Percentiles rank a stretch among this genome's conserved stretches.
These are phyloP conservation scores for Papilio machaon DNA, from an alignment of 1,140 invertebrate genomes.

Conservation along the genomic window DNA sequence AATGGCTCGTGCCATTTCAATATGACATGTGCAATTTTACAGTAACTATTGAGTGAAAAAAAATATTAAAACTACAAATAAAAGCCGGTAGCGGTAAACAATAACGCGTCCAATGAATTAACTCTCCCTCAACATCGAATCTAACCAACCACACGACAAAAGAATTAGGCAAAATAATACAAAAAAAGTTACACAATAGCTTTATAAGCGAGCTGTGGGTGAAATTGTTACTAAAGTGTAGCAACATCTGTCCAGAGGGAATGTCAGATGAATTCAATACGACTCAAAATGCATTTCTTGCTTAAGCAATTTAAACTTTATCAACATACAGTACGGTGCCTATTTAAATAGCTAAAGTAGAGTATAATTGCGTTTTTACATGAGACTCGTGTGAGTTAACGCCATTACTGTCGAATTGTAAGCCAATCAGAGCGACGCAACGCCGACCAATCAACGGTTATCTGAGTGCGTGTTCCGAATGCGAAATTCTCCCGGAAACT, in stretches of 20 bases:
- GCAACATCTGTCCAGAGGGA: slow-evolving; percentile 78
- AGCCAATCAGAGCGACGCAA: slow-evolving; percentile 70
- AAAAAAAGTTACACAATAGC: slow-evolving; percentile 77
- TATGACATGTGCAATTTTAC: slow-evolving; percentile 37
- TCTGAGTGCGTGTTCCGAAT: slow-evolving; percentile 68
- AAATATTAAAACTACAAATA: slow-evolving; percentile 51
- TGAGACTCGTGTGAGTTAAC: slow-evolving; percentile 62
- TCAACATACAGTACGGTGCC: background rate
- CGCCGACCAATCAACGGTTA: slow-evolving; percentile 66
- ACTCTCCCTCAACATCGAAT: slow-evolving; percentile 71
- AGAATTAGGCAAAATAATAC: slow-evolving; percentile 80
- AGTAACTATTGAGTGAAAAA: slow-evolving; percentile 39
- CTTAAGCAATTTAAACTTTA: slow-evolving; percentile 41
- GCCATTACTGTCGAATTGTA: slow-evolving; percentile 80
- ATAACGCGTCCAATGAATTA: slow-evolving; percentile 73
- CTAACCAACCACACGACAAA: slow-evolving; percentile 80
- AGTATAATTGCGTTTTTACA: slow-evolving; percentile 40
- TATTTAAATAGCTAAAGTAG: slow-evolving; percentile 36
- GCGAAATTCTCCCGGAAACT: slow-evolving; percentile 75
- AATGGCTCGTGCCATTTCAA: slow-evolving; percentile 3
- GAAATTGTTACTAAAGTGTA: slow-evolving; percentile 80
- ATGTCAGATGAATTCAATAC: slow-evolving; percentile 39
- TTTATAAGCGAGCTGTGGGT: slow-evolving; percentile 72
- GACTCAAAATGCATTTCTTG: slow-evolving; percentile 24
- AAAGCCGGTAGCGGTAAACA: slow-evolving; percentile 68